These are phyloP conservation scores for Chiloscyllium plagiosum DNA, from an alignment of 2,113 vertebrate species.

Conservation along the genomic window DNA sequence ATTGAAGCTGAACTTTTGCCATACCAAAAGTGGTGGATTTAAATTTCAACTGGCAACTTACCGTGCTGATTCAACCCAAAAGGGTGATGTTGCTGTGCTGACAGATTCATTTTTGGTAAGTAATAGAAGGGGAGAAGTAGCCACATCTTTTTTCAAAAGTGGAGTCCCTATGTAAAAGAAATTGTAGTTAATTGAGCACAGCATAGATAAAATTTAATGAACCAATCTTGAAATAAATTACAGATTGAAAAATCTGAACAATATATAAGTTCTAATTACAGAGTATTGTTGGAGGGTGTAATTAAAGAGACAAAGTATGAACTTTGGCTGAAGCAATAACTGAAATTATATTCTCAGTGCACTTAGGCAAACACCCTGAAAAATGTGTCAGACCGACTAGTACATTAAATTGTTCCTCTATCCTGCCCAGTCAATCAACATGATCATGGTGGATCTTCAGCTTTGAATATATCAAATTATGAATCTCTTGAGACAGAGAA, in stretches of 20 bases:
- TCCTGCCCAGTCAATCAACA: too few relatives aligned
- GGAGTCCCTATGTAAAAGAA: conserved; percentile 48
- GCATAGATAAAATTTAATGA: not conserved
- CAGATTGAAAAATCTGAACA: not conserved
- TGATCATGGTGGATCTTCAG: too few relatives aligned
- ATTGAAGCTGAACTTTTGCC: not conserved
- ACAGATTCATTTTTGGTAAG: conserved; percentile 45
- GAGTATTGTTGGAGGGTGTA: not conserved
- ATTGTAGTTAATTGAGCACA: not conserved
- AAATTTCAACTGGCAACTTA: conserved; percentile 47
- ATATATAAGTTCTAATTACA: not conserved
- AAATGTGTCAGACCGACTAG: not conserved
- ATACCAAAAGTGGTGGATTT: conserved; percentile 42
- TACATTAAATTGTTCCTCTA: too few relatives aligned
- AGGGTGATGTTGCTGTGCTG: conserved; percentile 42
- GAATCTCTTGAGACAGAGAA: too few relatives aligned
- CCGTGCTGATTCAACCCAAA: conserved; percentile 47
- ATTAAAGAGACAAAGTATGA: not conserved
- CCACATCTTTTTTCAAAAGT: conserved; percentile 56
- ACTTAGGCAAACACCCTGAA: not conserved
- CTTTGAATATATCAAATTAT: too few relatives aligned
- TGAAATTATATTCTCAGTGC: not conserved
- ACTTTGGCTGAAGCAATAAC: not conserved
- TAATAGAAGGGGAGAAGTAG: conserved; percentile 57
- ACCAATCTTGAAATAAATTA: not conserved